phyloP scores from a whole-genome alignment of 1,140 invertebrate species.

The Armadillidium nasatum region DNA sequence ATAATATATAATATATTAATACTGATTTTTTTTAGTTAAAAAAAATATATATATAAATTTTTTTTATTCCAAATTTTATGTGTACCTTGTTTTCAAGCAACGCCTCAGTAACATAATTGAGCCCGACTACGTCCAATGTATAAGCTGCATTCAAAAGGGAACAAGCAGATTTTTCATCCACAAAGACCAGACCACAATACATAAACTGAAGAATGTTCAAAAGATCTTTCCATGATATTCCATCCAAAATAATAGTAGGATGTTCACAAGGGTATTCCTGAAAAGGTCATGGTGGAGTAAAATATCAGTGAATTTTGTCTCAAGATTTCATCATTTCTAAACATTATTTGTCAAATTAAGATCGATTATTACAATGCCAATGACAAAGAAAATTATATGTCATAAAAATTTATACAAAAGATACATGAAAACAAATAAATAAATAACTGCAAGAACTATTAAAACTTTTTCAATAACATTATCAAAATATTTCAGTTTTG shows the following conservation, averaged over 20 bases:
- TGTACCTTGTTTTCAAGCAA: background rate
- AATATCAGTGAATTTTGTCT: too few species aligned
- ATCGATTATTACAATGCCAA: too few species aligned
- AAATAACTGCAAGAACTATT: background rate
- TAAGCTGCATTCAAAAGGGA: conserved; percentile 31
- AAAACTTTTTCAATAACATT: background rate
- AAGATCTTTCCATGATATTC: conserved; percentile 29
- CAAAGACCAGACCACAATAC: conserved; percentile 37
- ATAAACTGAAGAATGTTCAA: conserved; percentile 37
- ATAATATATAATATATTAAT: too few species aligned
- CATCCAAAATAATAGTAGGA: conserved; percentile 38
- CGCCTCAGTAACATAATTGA: conserved; percentile 33
- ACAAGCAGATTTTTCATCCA: conserved; percentile 31
- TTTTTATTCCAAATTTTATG: too few species aligned
- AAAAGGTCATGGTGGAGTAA: background rate
- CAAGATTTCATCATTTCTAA: too few species aligned
- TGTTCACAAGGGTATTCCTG: conserved; percentile 42
- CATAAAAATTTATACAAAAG: too few species aligned
- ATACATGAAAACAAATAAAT: too few species aligned
- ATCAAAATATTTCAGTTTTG: background rate
- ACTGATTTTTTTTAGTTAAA: too few species aligned
- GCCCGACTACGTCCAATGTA: conserved; percentile 30
- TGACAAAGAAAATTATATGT: too few species aligned
- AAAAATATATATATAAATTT: too few species aligned
- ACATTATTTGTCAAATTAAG: too few species aligned